Conservation (phyloP, 2,797 vertebrate genomes). For the Miichthys miiuy region DNA sequence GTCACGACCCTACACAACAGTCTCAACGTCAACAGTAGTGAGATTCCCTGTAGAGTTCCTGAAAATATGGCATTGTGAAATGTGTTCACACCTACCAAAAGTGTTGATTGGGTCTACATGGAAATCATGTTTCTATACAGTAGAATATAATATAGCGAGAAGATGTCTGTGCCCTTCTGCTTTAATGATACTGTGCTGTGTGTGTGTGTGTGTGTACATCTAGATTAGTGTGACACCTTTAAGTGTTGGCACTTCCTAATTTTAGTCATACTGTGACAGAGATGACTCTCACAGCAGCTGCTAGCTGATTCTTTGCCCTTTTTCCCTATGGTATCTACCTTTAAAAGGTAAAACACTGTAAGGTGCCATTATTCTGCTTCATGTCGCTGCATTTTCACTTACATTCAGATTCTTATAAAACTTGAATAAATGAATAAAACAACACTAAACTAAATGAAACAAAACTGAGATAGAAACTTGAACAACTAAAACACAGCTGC, state of each 20-base stretch:
- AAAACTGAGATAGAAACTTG: background rate
- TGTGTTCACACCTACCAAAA: background rate
- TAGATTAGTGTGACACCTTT: background rate
- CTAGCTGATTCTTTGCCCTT: background rate
- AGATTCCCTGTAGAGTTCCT: background rate
- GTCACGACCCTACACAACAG: background rate
- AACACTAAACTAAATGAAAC: background rate
- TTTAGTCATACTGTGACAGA: background rate
- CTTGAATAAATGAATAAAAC: background rate
- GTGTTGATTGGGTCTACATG: constrained; percentile 29
- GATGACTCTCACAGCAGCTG: background rate
- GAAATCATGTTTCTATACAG: background rate
- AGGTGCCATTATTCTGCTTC: background rate
- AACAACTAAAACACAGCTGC: background rate
- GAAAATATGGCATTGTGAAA: background rate
- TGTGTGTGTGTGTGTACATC: background rate
- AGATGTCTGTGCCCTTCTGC: background rate
- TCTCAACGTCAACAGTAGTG: background rate
- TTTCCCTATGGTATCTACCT: background rate
- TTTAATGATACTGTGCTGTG: no score
- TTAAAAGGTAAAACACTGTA: background rate
- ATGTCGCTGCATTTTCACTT: background rate
- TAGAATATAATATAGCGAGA: background rate
- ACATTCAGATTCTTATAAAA: background rate
- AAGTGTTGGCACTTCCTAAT: background rate